These are phyloP conservation scores for Lophius americanus DNA, from an alignment of 2,797 vertebrate genomes.

Conservation along the genomic window DNA sequence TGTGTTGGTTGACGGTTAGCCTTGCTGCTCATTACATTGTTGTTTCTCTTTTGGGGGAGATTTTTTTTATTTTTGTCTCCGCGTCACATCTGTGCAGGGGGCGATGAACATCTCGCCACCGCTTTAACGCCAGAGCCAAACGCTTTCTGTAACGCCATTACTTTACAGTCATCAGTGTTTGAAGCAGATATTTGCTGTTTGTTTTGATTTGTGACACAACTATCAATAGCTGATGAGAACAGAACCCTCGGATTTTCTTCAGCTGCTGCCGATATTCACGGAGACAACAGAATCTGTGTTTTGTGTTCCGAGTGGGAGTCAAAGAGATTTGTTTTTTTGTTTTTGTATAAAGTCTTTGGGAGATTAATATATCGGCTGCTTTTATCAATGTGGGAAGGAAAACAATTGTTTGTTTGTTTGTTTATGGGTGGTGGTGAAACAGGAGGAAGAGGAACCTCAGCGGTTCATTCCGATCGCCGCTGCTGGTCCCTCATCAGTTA, in stretches of 20 bases:
- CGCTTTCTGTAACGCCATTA: too few species aligned
- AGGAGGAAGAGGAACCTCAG: slow-evolving; percentile 20
- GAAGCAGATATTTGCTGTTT: too few species aligned
- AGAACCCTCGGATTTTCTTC: neutral
- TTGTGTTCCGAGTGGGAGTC: neutral
- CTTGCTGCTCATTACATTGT: slow-evolving; percentile 1
- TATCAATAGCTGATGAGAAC: too few species aligned
- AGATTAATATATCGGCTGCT: slow-evolving; percentile 18
- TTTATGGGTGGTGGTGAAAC: slow-evolving; percentile 1
- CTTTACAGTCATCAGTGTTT: too few species aligned
- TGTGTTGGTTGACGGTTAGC: neutral
- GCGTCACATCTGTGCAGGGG: neutral
- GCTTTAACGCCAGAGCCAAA: neutral
- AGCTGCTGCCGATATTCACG: neutral
- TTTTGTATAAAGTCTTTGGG: slow-evolving; percentile 13
- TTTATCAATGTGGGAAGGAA: slow-evolving; percentile 15
- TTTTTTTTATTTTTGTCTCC: slow-evolving; percentile 4
- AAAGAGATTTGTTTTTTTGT: neutral
- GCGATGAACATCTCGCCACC: neutral
- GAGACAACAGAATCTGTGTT: neutral
- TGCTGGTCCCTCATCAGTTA: too few species aligned
- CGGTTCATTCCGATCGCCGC: slow-evolving; percentile 12
- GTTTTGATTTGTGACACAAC: too few species aligned
- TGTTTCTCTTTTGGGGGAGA: slow-evolving; percentile 1
- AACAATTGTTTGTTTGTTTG: neutral